Percentiles rank a stretch among this genome's conserved stretches.
phyloP scores from a whole-genome alignment of 2,888 invertebrate genomes.

The Xiphydria camelus region DNA sequence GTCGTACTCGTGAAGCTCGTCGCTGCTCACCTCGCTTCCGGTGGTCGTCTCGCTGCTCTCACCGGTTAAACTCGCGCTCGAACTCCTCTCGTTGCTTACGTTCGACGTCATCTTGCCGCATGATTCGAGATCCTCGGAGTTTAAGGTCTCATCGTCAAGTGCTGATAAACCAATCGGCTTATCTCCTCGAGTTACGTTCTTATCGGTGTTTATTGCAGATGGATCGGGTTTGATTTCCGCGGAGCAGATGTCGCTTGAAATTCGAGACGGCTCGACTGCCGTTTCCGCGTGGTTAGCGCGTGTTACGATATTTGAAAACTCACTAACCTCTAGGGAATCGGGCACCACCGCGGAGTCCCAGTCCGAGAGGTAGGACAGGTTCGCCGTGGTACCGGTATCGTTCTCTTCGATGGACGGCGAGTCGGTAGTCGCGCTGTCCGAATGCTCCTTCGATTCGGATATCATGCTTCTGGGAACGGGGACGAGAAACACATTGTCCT shows the following conservation, averaged over 20 bases:
- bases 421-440: not conserved
- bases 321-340: conserved; percentile 45
- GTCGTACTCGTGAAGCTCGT: conserved; percentile 49
- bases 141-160: conserved; percentile 11
- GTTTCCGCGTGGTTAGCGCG: not conserved
- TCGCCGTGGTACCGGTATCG: no score
- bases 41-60: conserved; percentile 43
- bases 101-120: conserved; percentile 7
- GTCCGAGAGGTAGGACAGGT: no score
- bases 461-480: not conserved
- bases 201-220: conserved; percentile 1
- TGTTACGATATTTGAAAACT: conserved; percentile 1
- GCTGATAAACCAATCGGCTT: conserved; percentile 22
- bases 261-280: not conserved
- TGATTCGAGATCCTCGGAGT: conserved; percentile 4
- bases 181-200: conserved; percentile 17
- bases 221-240: not conserved
- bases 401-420: no score
- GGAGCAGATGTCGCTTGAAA: not conserved
- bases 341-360: conserved; percentile 44
- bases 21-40: conserved; percentile 46
- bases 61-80: conserved; percentile 24
- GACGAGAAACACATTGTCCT: no score
- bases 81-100: not conserved
- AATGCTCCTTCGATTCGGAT: not conserved